Conservation (phyloP, 2,797 vertebrate species). For the Erpetoichthys calabaricus region DNA sequence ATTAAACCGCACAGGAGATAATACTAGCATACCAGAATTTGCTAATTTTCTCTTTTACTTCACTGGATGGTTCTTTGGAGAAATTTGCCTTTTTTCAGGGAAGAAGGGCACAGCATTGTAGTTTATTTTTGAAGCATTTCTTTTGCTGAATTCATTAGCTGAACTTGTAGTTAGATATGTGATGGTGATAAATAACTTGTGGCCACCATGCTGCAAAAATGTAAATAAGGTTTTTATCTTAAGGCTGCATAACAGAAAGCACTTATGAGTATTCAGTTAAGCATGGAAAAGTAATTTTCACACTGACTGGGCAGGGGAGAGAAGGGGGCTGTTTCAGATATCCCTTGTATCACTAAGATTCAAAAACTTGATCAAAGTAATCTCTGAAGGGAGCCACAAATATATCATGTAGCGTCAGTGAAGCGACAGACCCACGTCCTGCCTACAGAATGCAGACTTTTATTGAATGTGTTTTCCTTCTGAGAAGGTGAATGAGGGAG, state of each 20-base stretch:
- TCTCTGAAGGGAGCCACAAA: constrained; percentile 16
- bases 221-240: constrained; percentile 40
- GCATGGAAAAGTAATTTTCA: constrained; percentile 41
- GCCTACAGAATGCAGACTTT: not conserved
- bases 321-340: constrained; percentile 17
- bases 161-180: not conserved
- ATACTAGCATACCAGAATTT: too few species aligned
- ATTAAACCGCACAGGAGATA: too few species aligned
- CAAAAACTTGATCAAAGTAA: constrained; percentile 14
- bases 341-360: constrained; percentile 13
- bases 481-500: too few species aligned
- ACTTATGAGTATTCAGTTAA: constrained; percentile 25
- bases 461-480: too few species aligned
- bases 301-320: constrained; percentile 22
- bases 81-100: too few species aligned
- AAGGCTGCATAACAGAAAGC: constrained; percentile 13
- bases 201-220: constrained; percentile 26
- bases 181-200: constrained; percentile 15
- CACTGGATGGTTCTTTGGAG: too few species aligned
- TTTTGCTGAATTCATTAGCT: too few species aligned
- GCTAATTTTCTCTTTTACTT: too few species aligned
- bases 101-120: too few species aligned
- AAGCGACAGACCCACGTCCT: constrained; percentile 2
- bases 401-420: constrained; percentile 12
- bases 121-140: too few species aligned